phyloP scores from a whole-genome alignment of 2,888 invertebrate species.

The Fissipunctia ypsillon region DNA sequence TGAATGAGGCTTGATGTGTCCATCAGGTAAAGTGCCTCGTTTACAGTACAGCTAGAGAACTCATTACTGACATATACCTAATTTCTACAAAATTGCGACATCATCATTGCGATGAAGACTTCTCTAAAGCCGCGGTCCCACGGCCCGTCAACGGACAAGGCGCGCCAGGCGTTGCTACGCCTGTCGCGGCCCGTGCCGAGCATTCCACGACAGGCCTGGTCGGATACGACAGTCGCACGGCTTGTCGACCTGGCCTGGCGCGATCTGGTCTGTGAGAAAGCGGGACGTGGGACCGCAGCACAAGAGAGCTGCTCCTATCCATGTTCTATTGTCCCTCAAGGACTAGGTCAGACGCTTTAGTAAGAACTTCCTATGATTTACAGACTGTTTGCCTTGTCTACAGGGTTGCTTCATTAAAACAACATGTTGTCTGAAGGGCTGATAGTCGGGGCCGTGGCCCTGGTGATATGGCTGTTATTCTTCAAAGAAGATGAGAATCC shows the following conservation, averaged over 20 bases:
- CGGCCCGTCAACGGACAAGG: too few species aligned
- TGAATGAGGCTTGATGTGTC: too few species aligned
- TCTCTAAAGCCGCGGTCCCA: too few species aligned
- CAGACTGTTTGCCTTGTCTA: not conserved
- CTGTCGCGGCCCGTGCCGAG: too few species aligned
- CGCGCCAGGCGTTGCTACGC: too few species aligned
- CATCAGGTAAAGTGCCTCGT: not conserved
- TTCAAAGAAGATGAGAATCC: constrained; percentile 69
- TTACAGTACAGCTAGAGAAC: not conserved
- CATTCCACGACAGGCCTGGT: too few species aligned
- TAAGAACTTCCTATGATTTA: not conserved
- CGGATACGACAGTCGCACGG: too few species aligned
- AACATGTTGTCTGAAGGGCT: constrained; percentile 62
- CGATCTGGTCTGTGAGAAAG: too few species aligned
- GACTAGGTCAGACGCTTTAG: not conserved
- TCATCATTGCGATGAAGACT: too few species aligned
- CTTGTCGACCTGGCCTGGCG: too few species aligned
- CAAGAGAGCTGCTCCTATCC: not conserved
- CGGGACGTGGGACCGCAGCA: too few species aligned
- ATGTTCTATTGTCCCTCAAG: not conserved
- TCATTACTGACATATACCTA: not conserved
- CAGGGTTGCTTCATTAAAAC: constrained; percentile 9
- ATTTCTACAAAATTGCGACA: too few species aligned
- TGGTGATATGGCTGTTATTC: constrained; percentile 66
- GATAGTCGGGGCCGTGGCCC: constrained; percentile 40